Percentiles rank a stretch among this genome's conserved stretches.
phyloP scores from a whole-genome alignment of 2,797 vertebrate genomes.

The Pogoniulus pusillus region DNA sequence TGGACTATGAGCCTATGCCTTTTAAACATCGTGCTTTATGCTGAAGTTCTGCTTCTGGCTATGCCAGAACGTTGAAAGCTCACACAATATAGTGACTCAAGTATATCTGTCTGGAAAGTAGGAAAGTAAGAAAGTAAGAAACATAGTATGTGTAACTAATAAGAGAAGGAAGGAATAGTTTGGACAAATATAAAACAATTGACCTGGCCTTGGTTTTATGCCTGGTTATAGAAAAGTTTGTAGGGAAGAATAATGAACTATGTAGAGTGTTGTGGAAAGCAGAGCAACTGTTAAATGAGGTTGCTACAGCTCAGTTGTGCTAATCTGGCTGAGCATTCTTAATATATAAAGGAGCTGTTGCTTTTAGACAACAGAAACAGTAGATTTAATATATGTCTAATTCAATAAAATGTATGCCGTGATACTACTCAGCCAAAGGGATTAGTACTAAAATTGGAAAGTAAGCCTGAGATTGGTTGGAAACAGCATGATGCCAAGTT shows the following conservation, averaged over 20 bases:
- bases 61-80: neutral
- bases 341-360: neutral
- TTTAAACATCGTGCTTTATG: neutral
- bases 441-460: neutral
- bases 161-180: neutral
- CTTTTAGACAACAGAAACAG: neutral
- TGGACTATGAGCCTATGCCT: neutral
- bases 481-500: neutral
- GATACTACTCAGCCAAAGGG: neutral
- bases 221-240: neutral
- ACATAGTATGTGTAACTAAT: neutral
- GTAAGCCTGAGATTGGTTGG: neutral
- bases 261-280: neutral
- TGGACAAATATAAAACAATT: neutral
- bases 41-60: neutral
- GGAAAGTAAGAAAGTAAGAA: neutral
- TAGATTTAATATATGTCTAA: neutral
- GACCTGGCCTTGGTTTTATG: neutral
- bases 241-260: neutral
- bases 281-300: neutral
- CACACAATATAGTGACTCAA: neutral
- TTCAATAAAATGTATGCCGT: neutral
- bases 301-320: neutral
- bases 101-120: neutral
- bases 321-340: neutral